phyloP scores from a whole-genome alignment of 2,888 invertebrate genomes.

The Apamea sordens region DNA sequence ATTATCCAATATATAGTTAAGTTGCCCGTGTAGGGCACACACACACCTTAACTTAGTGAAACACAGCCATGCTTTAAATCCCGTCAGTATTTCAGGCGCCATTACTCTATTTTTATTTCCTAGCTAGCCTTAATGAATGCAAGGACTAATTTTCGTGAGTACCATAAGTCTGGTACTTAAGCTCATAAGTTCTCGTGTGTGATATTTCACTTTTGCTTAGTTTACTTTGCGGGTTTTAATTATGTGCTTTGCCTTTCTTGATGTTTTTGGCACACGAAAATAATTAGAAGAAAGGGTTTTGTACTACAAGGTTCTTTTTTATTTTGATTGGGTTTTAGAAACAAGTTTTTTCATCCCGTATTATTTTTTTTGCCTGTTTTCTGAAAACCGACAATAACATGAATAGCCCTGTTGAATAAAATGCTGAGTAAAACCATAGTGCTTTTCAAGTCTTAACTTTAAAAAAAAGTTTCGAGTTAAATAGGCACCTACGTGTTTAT shows the following conservation, averaged over 20 bases:
- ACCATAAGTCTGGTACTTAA: conserved; percentile 50
- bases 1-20: neutral
- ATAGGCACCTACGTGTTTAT: no score
- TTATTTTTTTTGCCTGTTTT: neutral
- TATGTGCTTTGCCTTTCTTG: conserved; percentile 18
- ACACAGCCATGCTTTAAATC: conserved; percentile 41
- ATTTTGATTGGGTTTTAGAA: neutral
- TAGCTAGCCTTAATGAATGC: conserved; percentile 58
- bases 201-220: conserved; percentile 33
- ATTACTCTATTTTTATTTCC: conserved; percentile 56
- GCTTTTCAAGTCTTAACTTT: neutral
- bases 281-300: neutral
- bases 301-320: neutral
- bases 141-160: conserved; percentile 59
- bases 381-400: neutral
- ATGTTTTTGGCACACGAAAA: conserved; percentile 29
- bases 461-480: neutral
- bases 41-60: conserved; percentile 19
- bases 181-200: conserved; percentile 25
- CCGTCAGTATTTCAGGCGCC: conserved; percentile 42
- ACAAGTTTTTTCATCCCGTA: neutral
- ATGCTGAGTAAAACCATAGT: neutral
- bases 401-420: neutral
- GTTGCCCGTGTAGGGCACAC: neutral
- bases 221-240: conserved; percentile 46